Percentiles rank a stretch among this genome's conserved stretches.
These are phyloP conservation scores for Neosilurus hyrtlii DNA, from an alignment of 2,797 vertebrate species.

Conservation along the genomic window DNA sequence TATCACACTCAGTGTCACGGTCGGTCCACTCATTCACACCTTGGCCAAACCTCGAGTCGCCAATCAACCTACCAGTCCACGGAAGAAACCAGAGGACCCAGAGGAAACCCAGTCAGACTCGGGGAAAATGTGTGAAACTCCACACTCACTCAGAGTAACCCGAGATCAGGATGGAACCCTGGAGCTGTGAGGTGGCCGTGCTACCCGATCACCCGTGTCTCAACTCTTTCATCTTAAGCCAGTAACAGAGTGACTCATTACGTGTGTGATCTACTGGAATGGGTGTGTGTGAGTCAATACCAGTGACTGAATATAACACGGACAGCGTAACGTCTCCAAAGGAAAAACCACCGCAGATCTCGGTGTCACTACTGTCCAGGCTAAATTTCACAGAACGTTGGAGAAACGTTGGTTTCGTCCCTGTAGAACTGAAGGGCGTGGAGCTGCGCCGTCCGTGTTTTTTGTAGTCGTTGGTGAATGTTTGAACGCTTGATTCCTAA, in stretches of 20 bases:
- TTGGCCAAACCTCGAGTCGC: neutral
- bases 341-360: neutral
- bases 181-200: neutral
- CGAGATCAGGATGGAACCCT: neutral
- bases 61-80: neutral
- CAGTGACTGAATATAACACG: neutral
- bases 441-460: too few species aligned
- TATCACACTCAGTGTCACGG: neutral
- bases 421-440: too few species aligned
- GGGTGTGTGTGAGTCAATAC: neutral
- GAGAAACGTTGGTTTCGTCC: too few species aligned
- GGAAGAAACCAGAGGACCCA: neutral
- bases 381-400: too few species aligned
- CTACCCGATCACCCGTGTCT: neutral
- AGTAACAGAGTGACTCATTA: neutral
- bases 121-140: neutral
- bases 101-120: neutral
- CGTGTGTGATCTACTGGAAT: neutral
- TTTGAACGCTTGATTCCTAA: neutral
- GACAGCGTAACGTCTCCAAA: too few species aligned
- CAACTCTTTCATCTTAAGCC: neutral
- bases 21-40: neutral
- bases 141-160: neutral
- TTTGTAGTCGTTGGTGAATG: too few species aligned
- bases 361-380: too few species aligned